A percentile compares a stretch with the other conserved stretches of the same genome.
These are phyloP conservation scores for Drosophila prosaltans DNA, from an alignment of 1,140 invertebrate genomes.

Conservation along the genomic window DNA sequence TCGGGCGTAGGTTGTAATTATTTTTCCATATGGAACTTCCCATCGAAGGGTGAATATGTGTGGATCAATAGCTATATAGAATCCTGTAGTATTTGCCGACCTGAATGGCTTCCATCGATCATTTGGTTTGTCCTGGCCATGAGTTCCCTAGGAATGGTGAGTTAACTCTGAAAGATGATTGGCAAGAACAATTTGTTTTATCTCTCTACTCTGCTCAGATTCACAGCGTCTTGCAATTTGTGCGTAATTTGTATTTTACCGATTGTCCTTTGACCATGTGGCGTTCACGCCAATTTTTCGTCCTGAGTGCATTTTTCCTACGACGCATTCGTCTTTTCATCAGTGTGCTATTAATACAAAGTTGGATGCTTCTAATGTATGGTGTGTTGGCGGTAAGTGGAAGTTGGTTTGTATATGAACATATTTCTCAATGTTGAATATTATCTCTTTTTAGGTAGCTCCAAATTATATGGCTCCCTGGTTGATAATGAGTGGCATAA, in stretches of 20 bases:
- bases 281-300: neutral
- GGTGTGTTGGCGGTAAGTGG: neutral
- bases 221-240: neutral
- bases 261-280: neutral
- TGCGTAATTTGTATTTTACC: neutral
- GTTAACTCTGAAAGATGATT: neutral
- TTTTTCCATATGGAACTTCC: constrained; percentile 2
- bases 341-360: neutral
- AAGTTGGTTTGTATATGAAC: no score
- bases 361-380: neutral
- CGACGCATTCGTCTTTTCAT: neutral
- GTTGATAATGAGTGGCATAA: neutral
- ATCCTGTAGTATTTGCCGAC: neutral
- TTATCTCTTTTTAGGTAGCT: neutral
- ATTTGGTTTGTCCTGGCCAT: neutral
- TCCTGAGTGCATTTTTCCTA: neutral
- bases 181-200: neutral
- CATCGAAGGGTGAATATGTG: neutral
- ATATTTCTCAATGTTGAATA: no score
- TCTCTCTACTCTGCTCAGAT: neutral
- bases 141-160: neutral
- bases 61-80: neutral
- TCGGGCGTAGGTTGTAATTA: neutral
- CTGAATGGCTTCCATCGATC: neutral
- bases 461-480: neutral